Evolutionary conservation across 2,888 invertebrate species (phyloP).

Genomic region (Seira sanloemensis): DNA sequence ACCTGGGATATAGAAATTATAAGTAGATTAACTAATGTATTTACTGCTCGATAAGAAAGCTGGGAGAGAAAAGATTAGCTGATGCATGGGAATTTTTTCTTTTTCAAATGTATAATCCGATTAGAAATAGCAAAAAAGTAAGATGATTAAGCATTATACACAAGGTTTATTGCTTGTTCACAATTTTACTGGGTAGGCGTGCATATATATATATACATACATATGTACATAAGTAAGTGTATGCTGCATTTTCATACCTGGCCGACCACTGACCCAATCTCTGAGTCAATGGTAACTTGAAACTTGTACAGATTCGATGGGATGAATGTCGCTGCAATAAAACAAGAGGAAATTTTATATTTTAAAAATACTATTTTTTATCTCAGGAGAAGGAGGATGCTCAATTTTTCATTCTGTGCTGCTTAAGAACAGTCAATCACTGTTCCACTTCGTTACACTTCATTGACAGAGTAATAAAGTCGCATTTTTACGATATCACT

Average conservation of each 20-base stretch:
- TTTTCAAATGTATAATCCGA: conserved; percentile 10
- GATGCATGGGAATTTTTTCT: not conserved
- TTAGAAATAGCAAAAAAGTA: conserved; percentile 18
- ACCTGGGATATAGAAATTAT: conserved; percentile 77
- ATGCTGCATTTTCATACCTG: conserved; percentile 76
- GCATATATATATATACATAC: too few species aligned
- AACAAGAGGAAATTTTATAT: conserved; percentile 14
- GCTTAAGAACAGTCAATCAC: conserved; percentile 5
- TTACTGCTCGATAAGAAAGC: not conserved
- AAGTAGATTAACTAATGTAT: conserved; percentile 5
- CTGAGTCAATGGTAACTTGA: conserved; percentile 82
- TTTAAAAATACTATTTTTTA: too few species aligned
- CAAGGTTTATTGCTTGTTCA: conserved; percentile 11
- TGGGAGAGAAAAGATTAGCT: not conserved
- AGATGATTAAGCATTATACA: conserved; percentile 14
- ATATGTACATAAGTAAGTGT: not conserved
- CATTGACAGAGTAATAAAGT: conserved; percentile 54
- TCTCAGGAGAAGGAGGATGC: not conserved
- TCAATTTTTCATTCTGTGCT: not conserved
- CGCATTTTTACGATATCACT: conserved; percentile 26
- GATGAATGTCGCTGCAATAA: conserved; percentile 83
- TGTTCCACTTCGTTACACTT: conserved; percentile 58
- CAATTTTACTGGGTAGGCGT: too few species aligned
- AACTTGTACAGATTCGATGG: conserved; percentile 91
- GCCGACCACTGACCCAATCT: conserved; percentile 85